These are phyloP conservation scores for Pelmatolapia mariae DNA, from an alignment of 2,113 vertebrate genomes.

Conservation along the genomic window DNA sequence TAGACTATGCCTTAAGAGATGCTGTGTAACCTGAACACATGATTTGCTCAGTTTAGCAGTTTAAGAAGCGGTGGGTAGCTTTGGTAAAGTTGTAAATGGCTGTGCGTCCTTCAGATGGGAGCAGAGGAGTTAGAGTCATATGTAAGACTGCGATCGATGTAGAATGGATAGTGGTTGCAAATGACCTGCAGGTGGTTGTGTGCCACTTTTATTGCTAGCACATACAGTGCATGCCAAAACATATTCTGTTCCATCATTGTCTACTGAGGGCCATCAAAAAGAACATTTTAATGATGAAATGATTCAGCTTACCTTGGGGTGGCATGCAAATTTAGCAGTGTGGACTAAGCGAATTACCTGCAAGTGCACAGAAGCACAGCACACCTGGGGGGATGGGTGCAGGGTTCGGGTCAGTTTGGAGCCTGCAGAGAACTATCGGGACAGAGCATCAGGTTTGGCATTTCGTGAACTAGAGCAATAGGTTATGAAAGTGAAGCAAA, in stretches of 20 bases:
- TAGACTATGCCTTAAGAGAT: background rate
- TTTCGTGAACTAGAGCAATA: background rate
- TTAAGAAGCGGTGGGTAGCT: background rate
- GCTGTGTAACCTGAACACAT: background rate
- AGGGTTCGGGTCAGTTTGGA: background rate
- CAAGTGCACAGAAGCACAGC: background rate
- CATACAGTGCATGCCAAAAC: background rate
- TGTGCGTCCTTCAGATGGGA: background rate
- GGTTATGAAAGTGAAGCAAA: background rate
- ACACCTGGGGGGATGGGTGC: background rate
- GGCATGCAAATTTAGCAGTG: background rate
- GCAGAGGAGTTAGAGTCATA: background rate
- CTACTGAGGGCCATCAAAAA: background rate
- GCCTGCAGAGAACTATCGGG: background rate
- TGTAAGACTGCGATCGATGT: accelerated
- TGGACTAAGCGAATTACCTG: background rate
- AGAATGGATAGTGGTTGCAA: background rate
- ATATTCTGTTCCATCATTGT: background rate
- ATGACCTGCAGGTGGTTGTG: background rate
- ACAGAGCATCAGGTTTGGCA: background rate
- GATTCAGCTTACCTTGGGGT: background rate
- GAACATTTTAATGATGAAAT: background rate
- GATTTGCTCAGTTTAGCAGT: background rate
- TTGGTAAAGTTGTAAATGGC: background rate
- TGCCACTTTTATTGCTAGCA: background rate